Percentiles rank a stretch among this genome's conserved stretches.
These are phyloP conservation scores for Neoscelio sp. DNA, from an alignment of 2,888 invertebrate species.

Conservation along the genomic window DNA sequence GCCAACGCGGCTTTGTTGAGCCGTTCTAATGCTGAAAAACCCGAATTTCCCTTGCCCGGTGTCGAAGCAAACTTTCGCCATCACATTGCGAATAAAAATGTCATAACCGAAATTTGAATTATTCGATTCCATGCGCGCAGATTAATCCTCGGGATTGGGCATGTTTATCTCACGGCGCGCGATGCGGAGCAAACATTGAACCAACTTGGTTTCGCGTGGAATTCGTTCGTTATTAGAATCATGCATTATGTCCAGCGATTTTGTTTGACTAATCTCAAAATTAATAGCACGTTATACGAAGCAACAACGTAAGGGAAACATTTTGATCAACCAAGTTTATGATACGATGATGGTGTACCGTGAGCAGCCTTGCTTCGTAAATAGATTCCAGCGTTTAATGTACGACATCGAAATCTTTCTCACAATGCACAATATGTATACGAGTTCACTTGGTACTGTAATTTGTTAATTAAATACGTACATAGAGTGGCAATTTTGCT, in stretches of 20 bases:
- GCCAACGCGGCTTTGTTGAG: constrained; percentile 19
- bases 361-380: constrained; percentile 20
- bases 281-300: constrained; percentile 31
- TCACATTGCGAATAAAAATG: constrained; percentile 15
- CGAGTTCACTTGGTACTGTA: constrained; percentile 28
- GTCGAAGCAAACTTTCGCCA: constrained; percentile 27
- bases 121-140: constrained; percentile 10
- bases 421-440: constrained; percentile 1
- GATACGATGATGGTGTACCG: constrained; percentile 27
- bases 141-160: constrained; percentile 5
- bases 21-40: constrained; percentile 40
- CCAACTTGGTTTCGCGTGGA: background rate
- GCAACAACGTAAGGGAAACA: constrained; percentile 26
- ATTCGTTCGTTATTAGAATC: background rate
- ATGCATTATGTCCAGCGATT: background rate
- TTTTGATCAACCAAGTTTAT: constrained; percentile 45
- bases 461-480: constrained; percentile 37
- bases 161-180: no score
- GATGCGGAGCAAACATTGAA: no score
- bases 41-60: constrained; percentile 28
- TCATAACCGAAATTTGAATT: constrained; percentile 30
- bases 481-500: no score
- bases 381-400: constrained; percentile 46
- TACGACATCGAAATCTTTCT: constrained; percentile 45
- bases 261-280: constrained; percentile 13